Conservation (phyloP, 1,140 invertebrate species). For the Nixonia krombeini region DNA sequence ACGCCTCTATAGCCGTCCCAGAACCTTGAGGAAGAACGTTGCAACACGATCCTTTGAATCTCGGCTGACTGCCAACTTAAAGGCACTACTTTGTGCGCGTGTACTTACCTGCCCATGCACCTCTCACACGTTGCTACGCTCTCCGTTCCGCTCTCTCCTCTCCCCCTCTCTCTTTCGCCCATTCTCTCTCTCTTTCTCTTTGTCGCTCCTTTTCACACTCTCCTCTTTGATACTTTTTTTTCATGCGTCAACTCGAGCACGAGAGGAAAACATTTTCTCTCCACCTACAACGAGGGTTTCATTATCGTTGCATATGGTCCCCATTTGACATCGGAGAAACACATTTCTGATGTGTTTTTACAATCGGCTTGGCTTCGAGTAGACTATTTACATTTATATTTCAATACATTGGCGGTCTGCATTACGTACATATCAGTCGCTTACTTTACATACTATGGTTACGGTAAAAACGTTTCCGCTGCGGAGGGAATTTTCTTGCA, state of each 20-base stretch:
- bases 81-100: constrained; percentile 50
- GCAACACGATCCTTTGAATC: constrained; percentile 71
- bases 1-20: constrained; percentile 65
- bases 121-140: too few species aligned
- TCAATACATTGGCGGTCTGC: too few species aligned
- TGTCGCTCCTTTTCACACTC: constrained; percentile 9
- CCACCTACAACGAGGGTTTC: constrained; percentile 29
- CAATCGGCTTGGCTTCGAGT: too few species aligned
- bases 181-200: constrained; percentile 22
- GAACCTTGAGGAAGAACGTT: constrained; percentile 71
- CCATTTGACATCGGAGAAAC: too few species aligned
- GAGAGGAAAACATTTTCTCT: constrained; percentile 45
- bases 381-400: too few species aligned
- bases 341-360: too few species aligned
- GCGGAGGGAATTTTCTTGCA: too few species aligned
- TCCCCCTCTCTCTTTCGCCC: constrained; percentile 16
- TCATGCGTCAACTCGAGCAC: constrained; percentile 25
- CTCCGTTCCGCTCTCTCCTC: constrained; percentile 4
- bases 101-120: constrained; percentile 49
- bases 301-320: constrained; percentile 7
- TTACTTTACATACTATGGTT: too few species aligned
- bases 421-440: too few species aligned
- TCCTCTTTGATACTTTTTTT: constrained; percentile 38
- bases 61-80: constrained; percentile 65
- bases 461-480: too few species aligned